Base-by-base conservation (phyloP, 2,797 vertebrate species). In the Clarias pachynema region DNA sequence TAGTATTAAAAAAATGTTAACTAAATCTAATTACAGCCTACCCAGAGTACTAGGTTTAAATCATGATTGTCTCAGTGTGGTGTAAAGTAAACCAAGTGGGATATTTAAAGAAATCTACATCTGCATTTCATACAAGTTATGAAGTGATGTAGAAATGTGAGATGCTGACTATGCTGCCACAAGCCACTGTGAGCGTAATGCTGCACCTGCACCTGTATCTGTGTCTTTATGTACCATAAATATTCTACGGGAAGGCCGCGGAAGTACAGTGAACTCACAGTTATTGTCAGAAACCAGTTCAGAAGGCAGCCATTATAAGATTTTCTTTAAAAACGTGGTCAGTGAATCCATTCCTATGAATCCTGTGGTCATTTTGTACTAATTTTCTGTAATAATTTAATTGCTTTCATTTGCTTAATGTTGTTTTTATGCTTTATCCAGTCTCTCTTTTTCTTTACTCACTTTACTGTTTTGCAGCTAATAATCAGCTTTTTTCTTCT, bases 401-500 rank as follows among this genome's bases (percentile, higher is more conserved):
- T 18, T 18, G 15, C 34, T 14, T 81, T 75, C 49, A 63, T 79
- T 63, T 63, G 3, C 15, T 74, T 74, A 26, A 74, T 53, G 24
- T 26, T 53, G 40, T 73, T 26, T 60, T 37, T n/a, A 9, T 60
- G 75, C 16, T 7, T 78, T 15, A 8, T 37, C 2, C 86, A 87
- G 84, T 77, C 59, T 63, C 31, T 86, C 83, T 69, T 79, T 60
- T 26, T 62, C 74, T 40, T 80, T 53, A 8, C 69, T 72, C 79
- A 83, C 78, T 84, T 87, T 87, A 87, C 90, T 90, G 92, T 94
- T 93, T 94, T 94, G 88, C 87, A 73, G 6, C 93, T 92, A 94
- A 95, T 92, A 91, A 86, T 75, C 26, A 18, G 24, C 10, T 16
- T 29, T 56, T 34, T 44, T 37, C 53, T 91, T 90, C 91, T 93